Base-by-base conservation (phyloP, 1,140 invertebrate genomes). In the Patella vulgata region DNA sequence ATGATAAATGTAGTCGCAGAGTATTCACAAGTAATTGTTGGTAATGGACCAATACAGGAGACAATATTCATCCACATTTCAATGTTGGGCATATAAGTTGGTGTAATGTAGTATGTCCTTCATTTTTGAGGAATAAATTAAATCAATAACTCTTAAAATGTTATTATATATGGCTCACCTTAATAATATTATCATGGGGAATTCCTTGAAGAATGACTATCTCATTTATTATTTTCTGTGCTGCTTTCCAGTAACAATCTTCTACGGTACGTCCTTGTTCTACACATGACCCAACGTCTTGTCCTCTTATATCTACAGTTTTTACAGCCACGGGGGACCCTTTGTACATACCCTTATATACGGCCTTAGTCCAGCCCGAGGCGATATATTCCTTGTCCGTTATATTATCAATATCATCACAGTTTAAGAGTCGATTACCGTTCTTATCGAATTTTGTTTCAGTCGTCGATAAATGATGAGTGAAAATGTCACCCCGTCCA, bases 321-420 rank as follows among this genome's bases (percentile, higher is more conserved):
- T 87, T 87, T 11, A 87, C 61, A 2, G 86, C 86, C 2, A 86
- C 71, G 1, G 65, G 47, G 39, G 62, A 57, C 6, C 77, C 81
- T 9, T 70, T 47, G 42, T 79, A 77, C 39, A 50, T 59, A 1
- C 75, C 84, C 17, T 73, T 82, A 69, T 83, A 86, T 8, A 87
- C 85, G 12, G 84, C 80, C 69, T 87, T 87, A 23, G 85, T 87
- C 84, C 85, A 87, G 0, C 86, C 86, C 23, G 79, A 74, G 4
- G 81, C 81, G 12, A 87, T 59, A 57, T 77, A 81, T 2, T 63
- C 65, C 53, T 50, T 60, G 25, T 76, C 67, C 0, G 59, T 63
- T 25, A 80, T 75, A 33, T 67, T 68, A n/a, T 70, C 59, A 52
- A 80, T 61, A 43, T 74, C 70, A 43, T 70, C 66, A 66, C 80